Conservation (phyloP, 1,140 invertebrate species). For the Drosophila azteca region DNA sequence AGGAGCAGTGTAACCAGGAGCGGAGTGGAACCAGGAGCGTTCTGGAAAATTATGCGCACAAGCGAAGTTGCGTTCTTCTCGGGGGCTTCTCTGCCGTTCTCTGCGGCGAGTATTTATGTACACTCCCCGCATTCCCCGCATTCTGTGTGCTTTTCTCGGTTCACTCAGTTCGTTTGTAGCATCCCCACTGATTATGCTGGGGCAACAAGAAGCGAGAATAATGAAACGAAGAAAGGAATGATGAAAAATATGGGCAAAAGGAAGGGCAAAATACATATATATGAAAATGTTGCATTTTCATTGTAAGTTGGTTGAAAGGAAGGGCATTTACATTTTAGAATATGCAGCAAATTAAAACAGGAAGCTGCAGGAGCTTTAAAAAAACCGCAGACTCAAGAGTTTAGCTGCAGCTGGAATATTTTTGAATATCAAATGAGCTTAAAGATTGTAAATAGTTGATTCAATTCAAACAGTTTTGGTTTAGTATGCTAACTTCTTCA, state of each 20-base stretch:
- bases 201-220: background rate
- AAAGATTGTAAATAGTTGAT: background rate
- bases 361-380: conserved; percentile 53
- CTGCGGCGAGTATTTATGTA: conserved; percentile 7
- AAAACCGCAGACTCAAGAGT: conserved; percentile 21
- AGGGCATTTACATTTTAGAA: conserved; percentile 70
- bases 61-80: conserved; percentile 61
- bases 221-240: conserved; percentile 2
- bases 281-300: conserved; percentile 68
- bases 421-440: conserved; percentile 14
- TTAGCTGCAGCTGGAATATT: conserved; percentile 17
- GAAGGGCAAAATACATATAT: conserved; percentile 33
- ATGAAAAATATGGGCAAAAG: conserved; percentile 32
- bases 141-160: conserved; percentile 36
- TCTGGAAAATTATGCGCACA: conserved; percentile 80
- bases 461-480: background rate
- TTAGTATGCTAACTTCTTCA: too few species aligned
- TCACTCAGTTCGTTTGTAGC: conserved; percentile 54
- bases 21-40: conserved; percentile 39
- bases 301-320: conserved; percentile 40
- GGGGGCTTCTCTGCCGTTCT: background rate
- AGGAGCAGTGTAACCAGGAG: conserved; percentile 8
- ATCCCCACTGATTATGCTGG: conserved; percentile 64
- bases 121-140: conserved; percentile 23
- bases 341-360: conserved; percentile 75